A percentile compares a stretch with the other conserved stretches of the same genome.
These are phyloP conservation scores for Lycia hirtaria DNA, from an alignment of 2,888 invertebrate species.

Conservation along the genomic window DNA sequence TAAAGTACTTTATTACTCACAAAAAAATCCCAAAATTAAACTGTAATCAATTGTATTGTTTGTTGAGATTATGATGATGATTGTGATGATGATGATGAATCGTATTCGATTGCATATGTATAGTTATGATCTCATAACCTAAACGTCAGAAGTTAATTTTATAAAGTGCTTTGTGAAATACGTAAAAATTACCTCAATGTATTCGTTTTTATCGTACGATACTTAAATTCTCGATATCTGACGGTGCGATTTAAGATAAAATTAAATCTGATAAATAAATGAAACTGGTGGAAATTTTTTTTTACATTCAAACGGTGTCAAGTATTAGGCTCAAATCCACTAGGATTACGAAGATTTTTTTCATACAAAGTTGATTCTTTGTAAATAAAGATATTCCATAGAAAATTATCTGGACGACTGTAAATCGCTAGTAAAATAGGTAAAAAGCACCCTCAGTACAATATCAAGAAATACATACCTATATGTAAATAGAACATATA, in stretches of 20 bases:
- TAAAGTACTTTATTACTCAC: too few relatives aligned
- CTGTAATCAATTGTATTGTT: too few relatives aligned
- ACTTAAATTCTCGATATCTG: constrained; percentile 21
- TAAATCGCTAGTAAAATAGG: too few relatives aligned
- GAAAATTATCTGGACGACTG: neutral
- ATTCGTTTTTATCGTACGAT: constrained; percentile 16
- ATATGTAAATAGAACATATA: too few relatives aligned
- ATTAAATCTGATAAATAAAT: constrained; percentile 29
- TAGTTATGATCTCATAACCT: too few relatives aligned
- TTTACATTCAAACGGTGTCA: constrained; percentile 14
- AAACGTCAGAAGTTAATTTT: too few relatives aligned
- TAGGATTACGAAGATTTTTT: neutral
- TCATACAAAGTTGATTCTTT: neutral
- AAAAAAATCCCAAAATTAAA: too few relatives aligned
- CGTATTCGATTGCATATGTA: too few relatives aligned
- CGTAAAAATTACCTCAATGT: neutral
- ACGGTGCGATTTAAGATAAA: constrained; percentile 26
- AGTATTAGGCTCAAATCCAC: constrained; percentile 5
- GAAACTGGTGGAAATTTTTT: constrained; percentile 26
- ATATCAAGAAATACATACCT: too few relatives aligned
- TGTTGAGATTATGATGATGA: too few relatives aligned
- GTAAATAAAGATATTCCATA: neutral
- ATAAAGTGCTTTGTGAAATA: neutral
- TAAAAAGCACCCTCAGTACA: too few relatives aligned
- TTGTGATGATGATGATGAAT: too few relatives aligned